Conservation (phyloP, 2,113 vertebrate species). For the Prunella fulvescens region DNA sequence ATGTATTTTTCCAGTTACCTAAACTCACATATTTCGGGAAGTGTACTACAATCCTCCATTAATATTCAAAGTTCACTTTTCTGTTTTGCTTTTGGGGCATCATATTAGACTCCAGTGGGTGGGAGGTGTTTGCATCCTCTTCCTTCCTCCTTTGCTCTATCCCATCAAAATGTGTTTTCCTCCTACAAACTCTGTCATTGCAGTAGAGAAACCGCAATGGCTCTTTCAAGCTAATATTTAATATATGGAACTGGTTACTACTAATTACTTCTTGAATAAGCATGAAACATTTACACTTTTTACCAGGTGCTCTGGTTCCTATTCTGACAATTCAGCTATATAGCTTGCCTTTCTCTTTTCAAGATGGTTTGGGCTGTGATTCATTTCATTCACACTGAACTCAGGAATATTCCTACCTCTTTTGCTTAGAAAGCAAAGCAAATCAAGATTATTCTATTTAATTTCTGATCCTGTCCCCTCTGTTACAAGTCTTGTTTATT, state of each 20-base stretch:
- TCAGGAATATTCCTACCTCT: background rate
- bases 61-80: background rate
- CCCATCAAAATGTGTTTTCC: background rate
- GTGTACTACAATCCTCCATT: background rate
- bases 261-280: background rate
- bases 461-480: background rate
- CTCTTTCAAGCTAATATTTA: background rate
- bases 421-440: background rate
- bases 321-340: background rate
- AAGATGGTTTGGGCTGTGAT: background rate
- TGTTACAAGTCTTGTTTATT: background rate
- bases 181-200: background rate
- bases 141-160: background rate
- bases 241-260: background rate
- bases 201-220: background rate
- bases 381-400: background rate
- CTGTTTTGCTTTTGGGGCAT: background rate
- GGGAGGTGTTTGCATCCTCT: background rate
- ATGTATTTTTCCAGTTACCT: background rate
- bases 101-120: background rate
- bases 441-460: background rate
- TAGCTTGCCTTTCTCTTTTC: conserved; percentile 16
- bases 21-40: background rate
- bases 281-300: background rate
- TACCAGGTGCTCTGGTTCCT: background rate